Evolutionary conservation across 2,113 vertebrate genomes (phyloP).

Genomic region (Triplophysa siluroides): DNA sequence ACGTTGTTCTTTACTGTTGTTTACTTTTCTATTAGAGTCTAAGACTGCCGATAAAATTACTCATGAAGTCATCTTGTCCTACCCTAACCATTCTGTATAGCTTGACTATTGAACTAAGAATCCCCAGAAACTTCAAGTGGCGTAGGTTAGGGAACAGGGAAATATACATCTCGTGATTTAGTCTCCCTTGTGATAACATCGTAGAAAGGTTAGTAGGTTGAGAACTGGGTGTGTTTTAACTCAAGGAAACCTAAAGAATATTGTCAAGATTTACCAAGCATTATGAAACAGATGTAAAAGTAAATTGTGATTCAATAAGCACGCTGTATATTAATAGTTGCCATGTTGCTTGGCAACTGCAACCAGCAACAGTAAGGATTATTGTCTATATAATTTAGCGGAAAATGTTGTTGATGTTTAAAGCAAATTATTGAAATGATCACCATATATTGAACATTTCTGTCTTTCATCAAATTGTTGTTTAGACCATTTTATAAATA

Average conservation of each 20-base stretch:
- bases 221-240: background rate
- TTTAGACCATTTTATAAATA: no score
- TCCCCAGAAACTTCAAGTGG: background rate
- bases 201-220: background rate
- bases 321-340: background rate
- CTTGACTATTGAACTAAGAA: constrained; percentile 39
- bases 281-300: background rate
- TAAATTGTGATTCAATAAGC: background rate
- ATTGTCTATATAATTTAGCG: background rate
- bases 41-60: constrained; percentile 45
- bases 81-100: constrained; percentile 51
- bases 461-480: no score
- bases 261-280: background rate
- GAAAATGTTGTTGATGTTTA: background rate
- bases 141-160: background rate
- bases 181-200: constrained; percentile 51
- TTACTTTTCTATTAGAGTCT: constrained; percentile 54
- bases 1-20: constrained; percentile 48
- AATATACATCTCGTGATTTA: background rate
- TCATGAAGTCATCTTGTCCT: constrained; percentile 40
- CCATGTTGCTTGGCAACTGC: background rate
- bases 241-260: background rate
- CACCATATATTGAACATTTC: background rate
- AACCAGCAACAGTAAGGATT: background rate
- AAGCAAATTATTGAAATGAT: background rate